Base-by-base conservation (phyloP, 2,113 vertebrate species). In the Mustela lutreola region DNA sequence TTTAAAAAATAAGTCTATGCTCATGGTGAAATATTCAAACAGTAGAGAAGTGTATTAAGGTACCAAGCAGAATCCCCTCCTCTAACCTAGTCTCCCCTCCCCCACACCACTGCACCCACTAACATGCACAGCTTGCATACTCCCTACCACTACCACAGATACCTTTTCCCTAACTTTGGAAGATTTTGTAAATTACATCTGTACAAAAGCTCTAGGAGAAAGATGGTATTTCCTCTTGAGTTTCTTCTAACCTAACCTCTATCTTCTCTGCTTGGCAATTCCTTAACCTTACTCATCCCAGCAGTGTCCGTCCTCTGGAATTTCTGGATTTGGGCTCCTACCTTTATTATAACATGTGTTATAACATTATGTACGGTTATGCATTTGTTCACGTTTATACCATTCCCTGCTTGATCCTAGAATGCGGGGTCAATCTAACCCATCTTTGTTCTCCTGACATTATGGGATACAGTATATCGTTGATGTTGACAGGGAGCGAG, bases 391-490 rank as follows among this genome's bases (percentile, higher is more conserved):
- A 78, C 33, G 7, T 21, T 42, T 65, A 2, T 31, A 7, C 31
- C 56, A 42, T 80, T 81, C 42, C 88, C 79, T 33, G 4, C 16
- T 11, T 85, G 50, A 58, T 76, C n/a, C 70, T 5, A 31, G 24
- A 85, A 9, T 5, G 26, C 70, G n/a, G 65, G 65, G 62, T 62
- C 12, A 31, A 24, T 14, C 33, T 19, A 33, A 39, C 15, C 50
- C 71, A 48, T 75, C 71, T 81, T n/a, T n/a, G 65, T 45, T 19
- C 21, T 78, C n/a, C 48, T 26, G 1, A n/a, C 36, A 62, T 16
- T n/a, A 10, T 1, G 21, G 5, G 24, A 50, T 48, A 62, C 7
- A 16, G 19, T 2, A 7, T 7, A 10, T 11, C 14, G 36, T 1
- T 39, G 28, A 50, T 4, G 36, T 1, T 63, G 73, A 73, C 11